Evolutionary conservation across 2,888 invertebrate species (phyloP).

Genomic region (Metellina segmentata): DNA sequence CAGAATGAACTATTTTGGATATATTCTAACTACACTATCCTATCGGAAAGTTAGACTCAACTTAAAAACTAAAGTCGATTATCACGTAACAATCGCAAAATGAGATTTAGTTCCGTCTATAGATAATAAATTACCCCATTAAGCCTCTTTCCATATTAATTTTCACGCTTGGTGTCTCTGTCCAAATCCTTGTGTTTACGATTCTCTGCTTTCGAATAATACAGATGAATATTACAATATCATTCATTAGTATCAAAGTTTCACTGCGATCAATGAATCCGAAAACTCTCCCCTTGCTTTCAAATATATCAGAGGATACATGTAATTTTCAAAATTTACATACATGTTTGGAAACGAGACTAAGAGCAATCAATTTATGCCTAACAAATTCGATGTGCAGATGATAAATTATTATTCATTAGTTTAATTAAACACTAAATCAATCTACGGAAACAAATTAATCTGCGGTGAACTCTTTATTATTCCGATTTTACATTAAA

Average conservation of each 20-base stretch:
- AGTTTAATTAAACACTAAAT: too few species aligned
- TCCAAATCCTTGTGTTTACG: not conserved
- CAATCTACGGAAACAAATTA: too few species aligned
- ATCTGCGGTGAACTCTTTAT: too few species aligned
- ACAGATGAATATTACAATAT: not conserved
- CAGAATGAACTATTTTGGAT: too few species aligned
- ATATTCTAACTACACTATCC: too few species aligned
- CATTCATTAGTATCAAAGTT: not conserved
- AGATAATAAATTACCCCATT: not conserved
- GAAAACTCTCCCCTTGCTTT: not conserved
- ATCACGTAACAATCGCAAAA: not conserved
- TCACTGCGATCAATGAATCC: not conserved
- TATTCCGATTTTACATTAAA: too few species aligned
- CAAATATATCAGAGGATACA: too few species aligned
- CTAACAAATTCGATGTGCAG: too few species aligned
- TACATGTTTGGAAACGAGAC: too few species aligned
- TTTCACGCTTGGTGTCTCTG: not conserved
- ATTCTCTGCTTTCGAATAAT: not conserved
- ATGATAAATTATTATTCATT: too few species aligned
- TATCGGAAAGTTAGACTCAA: not conserved
- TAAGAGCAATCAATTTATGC: too few species aligned
- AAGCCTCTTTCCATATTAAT: not conserved
- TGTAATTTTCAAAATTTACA: too few species aligned
- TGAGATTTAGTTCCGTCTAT: not conserved
- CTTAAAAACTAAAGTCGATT: not conserved